These are phyloP conservation scores for Brachypalpus laphriformis DNA, from an alignment of 2,888 invertebrate species.

Conservation along the genomic window DNA sequence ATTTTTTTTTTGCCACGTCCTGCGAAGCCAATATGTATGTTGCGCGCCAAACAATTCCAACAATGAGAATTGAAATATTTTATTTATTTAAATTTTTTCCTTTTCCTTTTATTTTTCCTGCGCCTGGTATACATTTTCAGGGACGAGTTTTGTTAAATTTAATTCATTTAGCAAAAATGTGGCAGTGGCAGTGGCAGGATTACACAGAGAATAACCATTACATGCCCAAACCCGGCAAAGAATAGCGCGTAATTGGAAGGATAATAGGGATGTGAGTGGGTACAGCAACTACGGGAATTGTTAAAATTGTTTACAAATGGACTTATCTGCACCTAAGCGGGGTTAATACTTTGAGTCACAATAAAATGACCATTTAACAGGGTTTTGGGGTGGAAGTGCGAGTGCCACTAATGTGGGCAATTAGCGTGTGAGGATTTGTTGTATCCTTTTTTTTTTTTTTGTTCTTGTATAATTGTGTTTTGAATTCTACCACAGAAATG, in stretches of 20 bases:
- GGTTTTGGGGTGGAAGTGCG: neutral
- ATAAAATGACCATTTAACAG: constrained; percentile 35
- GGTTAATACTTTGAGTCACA: constrained; percentile 58
- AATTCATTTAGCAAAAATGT: constrained; percentile 69
- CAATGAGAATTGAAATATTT: constrained; percentile 69
- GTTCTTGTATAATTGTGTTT: constrained; percentile 1
- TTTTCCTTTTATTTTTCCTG: constrained; percentile 5
- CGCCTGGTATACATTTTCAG: constrained; percentile 5
- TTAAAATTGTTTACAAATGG: constrained; percentile 74
- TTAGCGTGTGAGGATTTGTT: constrained; percentile 61
- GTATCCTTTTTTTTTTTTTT: constrained; percentile 3
- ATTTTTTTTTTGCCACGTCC: constrained; percentile 5
- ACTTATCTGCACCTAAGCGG: constrained; percentile 71
- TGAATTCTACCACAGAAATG: constrained; percentile 51
- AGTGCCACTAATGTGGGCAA: constrained; percentile 67
- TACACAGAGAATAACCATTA: constrained; percentile 20
- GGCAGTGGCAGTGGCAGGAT: constrained; percentile 45
- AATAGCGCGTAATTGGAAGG: constrained; percentile 64
- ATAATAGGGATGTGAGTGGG: constrained; percentile 49
- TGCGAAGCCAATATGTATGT: constrained; percentile 27
- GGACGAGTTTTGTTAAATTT: constrained; percentile 59
- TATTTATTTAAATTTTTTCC: constrained; percentile 64
- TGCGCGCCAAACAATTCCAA: constrained; percentile 55
- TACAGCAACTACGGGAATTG: constrained; percentile 45
- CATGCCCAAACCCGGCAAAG: constrained; percentile 36